Base-by-base conservation (phyloP, 2,113 vertebrate genomes). In the Saccopteryx bilineata region DNA sequence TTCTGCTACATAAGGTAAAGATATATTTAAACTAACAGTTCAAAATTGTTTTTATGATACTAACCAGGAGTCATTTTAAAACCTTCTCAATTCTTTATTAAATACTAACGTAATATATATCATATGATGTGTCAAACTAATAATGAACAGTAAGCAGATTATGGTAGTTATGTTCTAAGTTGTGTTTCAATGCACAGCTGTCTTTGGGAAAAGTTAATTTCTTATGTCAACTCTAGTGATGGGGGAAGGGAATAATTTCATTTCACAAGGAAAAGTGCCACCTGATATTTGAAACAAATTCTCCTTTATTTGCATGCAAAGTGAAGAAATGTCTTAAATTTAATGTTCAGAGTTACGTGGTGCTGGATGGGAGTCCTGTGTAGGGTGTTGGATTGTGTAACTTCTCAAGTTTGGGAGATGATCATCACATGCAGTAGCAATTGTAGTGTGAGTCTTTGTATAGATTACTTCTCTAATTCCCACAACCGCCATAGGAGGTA, bases 1-100 rank as follows among this genome's bases (percentile, higher is more conserved):
- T 79, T 91, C 76, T 85, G 76, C 65, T 87, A 23, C 33, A 7
- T 52, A 85, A 98, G 97, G 97, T 97, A 97, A 96, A 91, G 52
- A 23, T 48, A 46, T 23, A 56, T 61, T 87, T 93, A 74, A 93
- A 93, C 75, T 97, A 95, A 97, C 26, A 13, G 21, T 61, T 76
- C 12, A 24, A 69, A 58, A 76, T 63, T 26, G 78, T 18, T 96
- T 61, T 19, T 72, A 52, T 65, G 52, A 5, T 13, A 89, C 84
- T 97, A 96, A 96, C n/a, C n/a, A 80, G 78, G 52, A 58, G 26
- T 52, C 26, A 56, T 82, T 94, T 85, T 33, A 61, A 83, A 92
- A 68, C 46, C 50, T 63, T 66, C 79, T 24, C n/a, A 72, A 61
- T 85, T 50, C 14, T 87, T 84, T 69, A 50, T 26, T 74, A 86